Percentiles rank a stretch among this genome's conserved stretches.
Evolutionary conservation across 2,797 vertebrate species (phyloP).

Genomic region (Eulemur mongoz): DNA sequence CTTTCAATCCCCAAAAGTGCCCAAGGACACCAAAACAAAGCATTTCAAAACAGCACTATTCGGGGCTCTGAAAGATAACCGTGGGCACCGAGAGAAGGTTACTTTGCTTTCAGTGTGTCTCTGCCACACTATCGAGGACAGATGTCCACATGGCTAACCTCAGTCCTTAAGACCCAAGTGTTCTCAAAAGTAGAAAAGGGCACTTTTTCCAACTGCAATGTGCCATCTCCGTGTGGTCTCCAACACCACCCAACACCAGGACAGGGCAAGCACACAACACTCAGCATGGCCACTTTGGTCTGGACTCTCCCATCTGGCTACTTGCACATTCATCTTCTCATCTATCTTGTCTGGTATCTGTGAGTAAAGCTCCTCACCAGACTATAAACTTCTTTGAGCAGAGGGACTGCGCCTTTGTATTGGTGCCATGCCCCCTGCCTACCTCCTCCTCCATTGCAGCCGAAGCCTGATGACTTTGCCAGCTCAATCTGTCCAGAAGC

Average conservation of each 20-base stretch:
- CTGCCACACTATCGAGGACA: neutral
- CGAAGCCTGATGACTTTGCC: neutral
- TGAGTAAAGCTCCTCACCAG: neutral
- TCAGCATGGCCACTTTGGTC: neutral
- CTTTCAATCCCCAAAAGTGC: slow-evolving; percentile 15
- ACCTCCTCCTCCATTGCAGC: neutral
- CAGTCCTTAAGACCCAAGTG: neutral
- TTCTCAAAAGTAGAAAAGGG: neutral
- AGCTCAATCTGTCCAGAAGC: neutral
- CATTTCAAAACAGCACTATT: neutral
- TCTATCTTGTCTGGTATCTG: neutral
- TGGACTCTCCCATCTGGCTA: neutral
- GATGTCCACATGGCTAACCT: neutral
- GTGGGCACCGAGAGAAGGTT: neutral
- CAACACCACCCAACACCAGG: neutral
- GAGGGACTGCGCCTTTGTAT: neutral
- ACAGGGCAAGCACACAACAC: neutral
- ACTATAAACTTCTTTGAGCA: neutral
- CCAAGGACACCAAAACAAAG: slow-evolving; percentile 47
- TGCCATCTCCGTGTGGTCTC: neutral
- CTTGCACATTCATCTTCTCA: neutral
- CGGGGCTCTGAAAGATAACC: slow-evolving; percentile 1
- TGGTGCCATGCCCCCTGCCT: neutral
- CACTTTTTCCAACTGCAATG: neutral
- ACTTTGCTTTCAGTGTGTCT: neutral